Evolutionary conservation across 2,888 invertebrate genomes (phyloP).

Genomic region (Glaucopsyche alexis): DNA sequence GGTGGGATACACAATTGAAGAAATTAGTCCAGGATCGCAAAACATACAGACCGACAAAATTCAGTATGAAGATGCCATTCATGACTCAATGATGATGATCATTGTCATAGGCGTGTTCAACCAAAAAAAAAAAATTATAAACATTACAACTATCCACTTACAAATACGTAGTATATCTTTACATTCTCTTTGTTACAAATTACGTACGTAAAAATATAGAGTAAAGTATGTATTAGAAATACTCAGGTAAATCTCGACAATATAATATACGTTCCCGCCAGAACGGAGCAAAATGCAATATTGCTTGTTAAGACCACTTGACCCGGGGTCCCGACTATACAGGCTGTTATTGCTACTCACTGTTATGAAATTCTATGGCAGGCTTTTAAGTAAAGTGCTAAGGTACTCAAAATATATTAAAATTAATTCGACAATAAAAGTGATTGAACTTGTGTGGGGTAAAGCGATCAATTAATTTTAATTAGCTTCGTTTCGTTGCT

Average conservation of each 20-base stretch:
- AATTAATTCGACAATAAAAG: conserved; percentile 18
- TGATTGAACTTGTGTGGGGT: neutral
- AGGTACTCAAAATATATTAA: conserved; percentile 34
- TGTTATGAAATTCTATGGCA: conserved; percentile 35
- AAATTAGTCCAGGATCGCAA: too few relatives aligned
- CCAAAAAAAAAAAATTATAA: too few relatives aligned
- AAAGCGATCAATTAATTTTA: neutral
- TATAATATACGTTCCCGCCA: conserved; percentile 21
- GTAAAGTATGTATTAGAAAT: neutral
- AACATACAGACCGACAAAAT: too few relatives aligned
- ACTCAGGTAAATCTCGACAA: conserved; percentile 8
- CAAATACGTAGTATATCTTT: too few relatives aligned
- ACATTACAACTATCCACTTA: too few relatives aligned
- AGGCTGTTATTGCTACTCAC: conserved; percentile 49
- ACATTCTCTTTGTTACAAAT: too few relatives aligned
- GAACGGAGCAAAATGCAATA: conserved; percentile 63
- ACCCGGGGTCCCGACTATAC: conserved; percentile 55
- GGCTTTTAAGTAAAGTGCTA: conserved; percentile 30
- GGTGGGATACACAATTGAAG: too few relatives aligned
- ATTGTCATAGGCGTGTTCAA: too few relatives aligned
- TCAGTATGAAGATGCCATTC: too few relatives aligned
- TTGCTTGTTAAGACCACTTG: conserved; percentile 73
- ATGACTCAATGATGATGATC: too few relatives aligned
- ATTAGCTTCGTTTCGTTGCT: neutral
- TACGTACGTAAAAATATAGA: too few relatives aligned